These are phyloP conservation scores for Notiomystis cincta DNA, from an alignment of 2,113 vertebrate species.

Conservation along the genomic window DNA sequence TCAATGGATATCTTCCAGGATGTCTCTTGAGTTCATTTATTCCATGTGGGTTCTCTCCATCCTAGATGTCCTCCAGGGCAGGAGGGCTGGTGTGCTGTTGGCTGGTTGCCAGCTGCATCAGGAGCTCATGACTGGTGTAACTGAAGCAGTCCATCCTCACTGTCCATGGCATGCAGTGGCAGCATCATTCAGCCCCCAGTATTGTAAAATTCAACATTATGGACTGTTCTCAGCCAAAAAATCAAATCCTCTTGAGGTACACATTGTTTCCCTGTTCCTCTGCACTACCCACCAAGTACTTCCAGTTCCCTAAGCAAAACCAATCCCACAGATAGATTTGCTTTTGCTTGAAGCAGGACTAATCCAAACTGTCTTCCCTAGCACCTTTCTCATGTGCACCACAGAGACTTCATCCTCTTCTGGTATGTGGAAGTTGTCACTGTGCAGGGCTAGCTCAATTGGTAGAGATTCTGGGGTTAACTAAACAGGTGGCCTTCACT, in stretches of 20 bases:
- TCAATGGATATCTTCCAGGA: not conserved
- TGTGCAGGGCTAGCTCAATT: accelerated
- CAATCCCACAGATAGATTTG: not conserved
- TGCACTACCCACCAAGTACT: not conserved
- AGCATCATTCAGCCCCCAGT: not conserved
- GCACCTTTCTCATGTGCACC: not conserved
- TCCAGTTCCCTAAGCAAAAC: not conserved
- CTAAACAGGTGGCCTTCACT: not conserved
- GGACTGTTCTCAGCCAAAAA: not conserved
- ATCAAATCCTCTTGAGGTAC: not conserved
- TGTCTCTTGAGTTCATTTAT: not conserved
- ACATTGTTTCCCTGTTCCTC: not conserved
- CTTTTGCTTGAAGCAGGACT: not conserved
- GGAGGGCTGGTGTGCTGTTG: not conserved
- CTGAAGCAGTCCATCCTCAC: not conserved
- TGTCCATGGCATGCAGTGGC: not conserved
- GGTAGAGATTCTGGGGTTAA: not conserved
- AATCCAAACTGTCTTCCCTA: not conserved
- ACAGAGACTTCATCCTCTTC: not conserved
- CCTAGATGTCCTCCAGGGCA: not conserved
- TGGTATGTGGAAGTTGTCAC: not conserved
- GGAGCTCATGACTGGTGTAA: accelerated
- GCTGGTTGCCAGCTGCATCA: not conserved
- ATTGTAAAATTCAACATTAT: too few relatives aligned
- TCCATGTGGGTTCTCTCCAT: not conserved